Evolutionary conservation across 23 tunicate genomes (phyloP).

Genomic region (Aplidium turbinatum): DNA sequence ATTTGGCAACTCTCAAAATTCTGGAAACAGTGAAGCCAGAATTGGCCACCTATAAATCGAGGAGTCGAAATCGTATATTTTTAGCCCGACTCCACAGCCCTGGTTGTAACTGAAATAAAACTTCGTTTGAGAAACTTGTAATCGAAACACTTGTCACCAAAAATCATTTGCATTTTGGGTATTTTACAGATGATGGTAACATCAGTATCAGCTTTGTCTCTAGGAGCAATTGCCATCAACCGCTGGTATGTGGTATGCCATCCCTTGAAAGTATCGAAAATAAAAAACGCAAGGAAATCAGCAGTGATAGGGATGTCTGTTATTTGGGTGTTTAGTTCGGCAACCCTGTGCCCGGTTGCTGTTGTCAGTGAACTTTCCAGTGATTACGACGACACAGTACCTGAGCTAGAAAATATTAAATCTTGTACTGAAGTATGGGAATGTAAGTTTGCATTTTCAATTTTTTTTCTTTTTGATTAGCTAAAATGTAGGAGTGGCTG

Average conservation of each 20-base stretch:
- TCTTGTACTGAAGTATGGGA: conserved; percentile 47
- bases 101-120: not conserved
- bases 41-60: too few relatives aligned
- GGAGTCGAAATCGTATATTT: too few relatives aligned
- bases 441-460: conserved; percentile 28
- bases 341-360: conserved; percentile 40
- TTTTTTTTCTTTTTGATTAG: conserved; percentile 2
- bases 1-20: too few relatives aligned
- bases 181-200: conserved; percentile 46
- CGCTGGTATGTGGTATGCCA: conserved; percentile 89
- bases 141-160: too few relatives aligned
- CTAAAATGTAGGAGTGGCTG: not conserved
- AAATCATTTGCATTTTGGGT: too few relatives aligned
- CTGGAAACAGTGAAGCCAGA: too few relatives aligned
- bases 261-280: conserved; percentile 60
- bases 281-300: conserved; percentile 29
- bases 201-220: conserved; percentile 43
- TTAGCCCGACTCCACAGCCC: too few relatives aligned
- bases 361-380: conserved; percentile 17
- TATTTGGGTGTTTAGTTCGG: conserved; percentile 50
- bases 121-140: not conserved
- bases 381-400: conserved; percentile 2
- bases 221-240: conserved; percentile 73
- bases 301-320: conserved; percentile 24
- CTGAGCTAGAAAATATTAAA: conserved; percentile 21